A percentile compares a stretch with the other conserved stretches of the same genome.
phyloP scores from a whole-genome alignment of 1,140 invertebrate genomes.

The Calliopsis andreniformis region DNA sequence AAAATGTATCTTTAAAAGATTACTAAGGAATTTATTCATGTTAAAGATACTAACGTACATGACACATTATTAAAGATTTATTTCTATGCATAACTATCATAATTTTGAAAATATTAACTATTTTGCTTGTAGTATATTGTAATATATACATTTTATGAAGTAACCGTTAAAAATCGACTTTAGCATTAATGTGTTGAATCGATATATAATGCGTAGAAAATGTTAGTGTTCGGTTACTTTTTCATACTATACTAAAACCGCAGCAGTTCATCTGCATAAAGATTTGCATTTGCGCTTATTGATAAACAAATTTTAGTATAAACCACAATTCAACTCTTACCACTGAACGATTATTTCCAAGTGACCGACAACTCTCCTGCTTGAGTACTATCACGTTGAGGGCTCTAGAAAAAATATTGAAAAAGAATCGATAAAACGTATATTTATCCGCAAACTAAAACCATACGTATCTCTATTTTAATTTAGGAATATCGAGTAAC shows the following conservation, averaged over 20 bases:
- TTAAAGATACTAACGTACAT: slow-evolving; percentile 36
- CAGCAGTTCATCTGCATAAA: slow-evolving; percentile 47
- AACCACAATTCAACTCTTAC: slow-evolving; percentile 73
- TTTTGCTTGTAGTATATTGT: not conserved
- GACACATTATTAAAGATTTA: slow-evolving; percentile 30
- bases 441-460: too few relatives aligned
- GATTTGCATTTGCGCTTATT: too few relatives aligned
- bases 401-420: slow-evolving; percentile 72
- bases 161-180: slow-evolving; percentile 47
- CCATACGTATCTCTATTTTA: too few relatives aligned
- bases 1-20: not conserved
- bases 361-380: slow-evolving; percentile 81
- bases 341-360: slow-evolving; percentile 79
- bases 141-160: slow-evolving; percentile 47
- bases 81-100: slow-evolving; percentile 15
- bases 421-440: not conserved
- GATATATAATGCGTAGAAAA: slow-evolving; percentile 30
- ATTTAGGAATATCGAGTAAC: too few relatives aligned
- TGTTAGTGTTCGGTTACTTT: slow-evolving; percentile 34
- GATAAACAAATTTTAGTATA: slow-evolving; percentile 28
- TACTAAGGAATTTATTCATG: slow-evolving; percentile 25
- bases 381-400: slow-evolving; percentile 80
- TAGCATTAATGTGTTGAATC: slow-evolving; percentile 28
- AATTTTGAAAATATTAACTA: slow-evolving; percentile 23
- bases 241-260: slow-evolving; percentile 44